phyloP scores from a whole-genome alignment of 2,888 invertebrate species.

The Hecatera dysodea region DNA sequence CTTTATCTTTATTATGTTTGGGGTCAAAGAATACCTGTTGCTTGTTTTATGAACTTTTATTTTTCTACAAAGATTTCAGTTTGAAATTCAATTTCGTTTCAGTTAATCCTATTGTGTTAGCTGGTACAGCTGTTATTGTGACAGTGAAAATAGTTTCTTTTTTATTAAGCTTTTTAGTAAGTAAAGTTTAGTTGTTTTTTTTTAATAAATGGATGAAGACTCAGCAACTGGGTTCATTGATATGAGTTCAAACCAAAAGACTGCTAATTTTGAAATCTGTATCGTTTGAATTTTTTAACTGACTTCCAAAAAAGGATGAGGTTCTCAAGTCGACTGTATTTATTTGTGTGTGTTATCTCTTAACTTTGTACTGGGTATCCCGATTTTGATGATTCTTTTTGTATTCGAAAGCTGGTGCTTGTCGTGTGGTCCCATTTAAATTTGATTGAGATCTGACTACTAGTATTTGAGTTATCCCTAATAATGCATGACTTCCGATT shows the following conservation, averaged over 20 bases:
- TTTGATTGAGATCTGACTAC: too few relatives aligned
- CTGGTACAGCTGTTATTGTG: neutral
- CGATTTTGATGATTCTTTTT: too few relatives aligned
- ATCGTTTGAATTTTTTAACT: too few relatives aligned
- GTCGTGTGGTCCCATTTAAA: too few relatives aligned
- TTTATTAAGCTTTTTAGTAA: conserved; percentile 2
- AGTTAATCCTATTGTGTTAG: conserved; percentile 18
- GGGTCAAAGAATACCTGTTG: conserved; percentile 8
- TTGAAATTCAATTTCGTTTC: conserved; percentile 28
- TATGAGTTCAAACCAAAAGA: neutral
- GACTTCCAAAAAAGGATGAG: too few relatives aligned
- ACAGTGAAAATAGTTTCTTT: conserved; percentile 1
- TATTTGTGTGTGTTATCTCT: too few relatives aligned
- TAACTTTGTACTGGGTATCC: too few relatives aligned
- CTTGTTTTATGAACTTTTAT: conserved; percentile 27
- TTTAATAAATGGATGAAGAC: neutral
- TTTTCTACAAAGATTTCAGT: conserved; percentile 3
- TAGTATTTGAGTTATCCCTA: too few relatives aligned
- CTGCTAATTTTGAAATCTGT: too few relatives aligned
- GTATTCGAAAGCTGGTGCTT: too few relatives aligned
- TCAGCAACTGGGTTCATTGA: neutral
- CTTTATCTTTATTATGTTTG: conserved; percentile 12
- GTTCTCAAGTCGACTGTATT: too few relatives aligned
- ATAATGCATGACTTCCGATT: too few relatives aligned
- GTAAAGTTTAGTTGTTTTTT: neutral